Conservation (phyloP, 2,888 invertebrate species). For the Tetheella fluctuosa region DNA sequence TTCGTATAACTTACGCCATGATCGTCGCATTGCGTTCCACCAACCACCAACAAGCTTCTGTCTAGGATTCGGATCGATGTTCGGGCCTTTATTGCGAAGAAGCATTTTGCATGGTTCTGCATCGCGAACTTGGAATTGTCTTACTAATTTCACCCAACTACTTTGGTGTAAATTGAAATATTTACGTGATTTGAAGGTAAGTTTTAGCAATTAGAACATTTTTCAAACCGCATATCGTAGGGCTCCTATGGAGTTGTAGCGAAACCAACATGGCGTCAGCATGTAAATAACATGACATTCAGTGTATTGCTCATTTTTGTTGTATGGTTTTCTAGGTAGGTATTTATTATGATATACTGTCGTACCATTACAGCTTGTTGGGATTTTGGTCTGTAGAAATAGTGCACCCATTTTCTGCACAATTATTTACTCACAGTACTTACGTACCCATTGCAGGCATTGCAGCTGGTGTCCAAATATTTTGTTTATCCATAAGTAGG, state of each 20-base stretch:
- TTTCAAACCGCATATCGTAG: constrained; percentile 54
- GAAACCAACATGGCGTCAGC: constrained; percentile 82
- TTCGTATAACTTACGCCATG: constrained; percentile 41
- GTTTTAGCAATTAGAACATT: constrained; percentile 52
- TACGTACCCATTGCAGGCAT: background rate
- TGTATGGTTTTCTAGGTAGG: constrained; percentile 20
- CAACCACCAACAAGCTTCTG: constrained; percentile 69
- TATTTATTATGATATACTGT: constrained; percentile 19
- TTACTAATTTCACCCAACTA: constrained; percentile 84
- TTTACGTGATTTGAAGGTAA: constrained; percentile 80
- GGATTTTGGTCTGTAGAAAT: background rate
- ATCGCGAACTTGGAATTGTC: constrained; percentile 87
- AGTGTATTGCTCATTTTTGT: constrained; percentile 41
- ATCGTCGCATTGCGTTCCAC: constrained; percentile 52
- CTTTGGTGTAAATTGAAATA: constrained; percentile 86
- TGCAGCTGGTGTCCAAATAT: background rate
- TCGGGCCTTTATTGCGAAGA: constrained; percentile 86
- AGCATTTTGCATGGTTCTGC: constrained; percentile 88
- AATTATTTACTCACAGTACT: background rate
- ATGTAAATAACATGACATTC: constrained; percentile 78
- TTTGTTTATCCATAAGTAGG: background rate
- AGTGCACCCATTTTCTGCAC: background rate
- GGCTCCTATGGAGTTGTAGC: constrained; percentile 67
- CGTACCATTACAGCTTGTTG: constrained; percentile 21
- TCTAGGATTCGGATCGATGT: constrained; percentile 87